These are phyloP conservation scores for Meriones psammophilus DNA, from an alignment of 2,797 vertebrate genomes.

Conservation along the genomic window DNA sequence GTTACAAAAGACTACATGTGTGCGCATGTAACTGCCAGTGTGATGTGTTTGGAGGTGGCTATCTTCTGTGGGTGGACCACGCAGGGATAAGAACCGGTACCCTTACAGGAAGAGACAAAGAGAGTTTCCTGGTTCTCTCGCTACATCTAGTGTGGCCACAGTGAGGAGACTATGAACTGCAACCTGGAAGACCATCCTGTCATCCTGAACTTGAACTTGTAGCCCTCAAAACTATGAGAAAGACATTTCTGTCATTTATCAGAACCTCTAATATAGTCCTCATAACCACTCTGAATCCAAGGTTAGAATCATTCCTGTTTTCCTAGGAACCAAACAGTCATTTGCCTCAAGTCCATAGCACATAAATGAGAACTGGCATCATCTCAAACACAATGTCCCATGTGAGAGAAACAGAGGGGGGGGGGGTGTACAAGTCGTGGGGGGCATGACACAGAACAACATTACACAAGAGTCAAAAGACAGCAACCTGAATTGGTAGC, in stretches of 20 bases:
- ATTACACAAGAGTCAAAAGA: not conserved
- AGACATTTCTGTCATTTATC: not conserved
- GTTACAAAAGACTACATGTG: not conserved
- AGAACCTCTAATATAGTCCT: not conserved
- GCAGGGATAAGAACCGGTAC: too few species aligned
- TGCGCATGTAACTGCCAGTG: accelerated
- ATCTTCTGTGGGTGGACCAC: not conserved
- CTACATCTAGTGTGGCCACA: not conserved
- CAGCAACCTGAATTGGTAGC: not conserved
- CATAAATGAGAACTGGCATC: not conserved
- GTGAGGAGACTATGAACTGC: not conserved
- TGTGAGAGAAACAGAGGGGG: not conserved
- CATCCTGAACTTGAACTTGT: not conserved
- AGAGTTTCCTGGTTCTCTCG: not conserved
- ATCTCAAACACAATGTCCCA: not conserved
- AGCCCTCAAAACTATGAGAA: not conserved
- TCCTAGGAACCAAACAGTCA: slow-evolving; percentile 5
- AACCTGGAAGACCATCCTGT: not conserved
- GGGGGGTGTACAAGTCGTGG: not conserved
- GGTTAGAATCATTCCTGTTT: slow-evolving; percentile 20
- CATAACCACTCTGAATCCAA: not conserved
- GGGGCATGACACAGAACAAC: not conserved
- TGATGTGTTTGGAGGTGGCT: not conserved
- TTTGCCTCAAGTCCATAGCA: not conserved
- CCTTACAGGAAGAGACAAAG: not conserved